These are phyloP conservation scores for Plagodis dolabraria DNA, from an alignment of 2,888 invertebrate species.

Conservation along the genomic window DNA sequence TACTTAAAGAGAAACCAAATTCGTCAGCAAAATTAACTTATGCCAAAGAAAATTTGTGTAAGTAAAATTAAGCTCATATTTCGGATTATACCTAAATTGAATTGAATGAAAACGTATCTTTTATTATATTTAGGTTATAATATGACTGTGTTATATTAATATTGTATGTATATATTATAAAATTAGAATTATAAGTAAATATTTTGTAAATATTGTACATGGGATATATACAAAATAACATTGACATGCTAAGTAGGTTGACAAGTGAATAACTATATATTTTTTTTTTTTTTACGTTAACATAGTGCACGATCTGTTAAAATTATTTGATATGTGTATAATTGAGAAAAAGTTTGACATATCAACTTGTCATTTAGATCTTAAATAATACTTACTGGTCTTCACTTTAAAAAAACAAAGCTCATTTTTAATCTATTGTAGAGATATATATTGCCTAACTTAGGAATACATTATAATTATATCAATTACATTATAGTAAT, in stretches of 20 bases:
- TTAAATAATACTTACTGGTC: too few relatives aligned
- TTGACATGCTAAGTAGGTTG: not conserved
- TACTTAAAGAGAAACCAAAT: too few relatives aligned
- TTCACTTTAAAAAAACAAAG: too few relatives aligned
- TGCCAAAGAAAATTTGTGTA: too few relatives aligned
- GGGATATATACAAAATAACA: not conserved
- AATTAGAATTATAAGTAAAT: slow-evolving; percentile 2
- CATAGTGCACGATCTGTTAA: too few relatives aligned
- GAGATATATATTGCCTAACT: slow-evolving; percentile 1
- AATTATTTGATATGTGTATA: too few relatives aligned
- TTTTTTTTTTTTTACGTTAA: too few relatives aligned
- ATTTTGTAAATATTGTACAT: slow-evolving; percentile 13
- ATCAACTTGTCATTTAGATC: slow-evolving; percentile 7
- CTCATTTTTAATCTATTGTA: not conserved
- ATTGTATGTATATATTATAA: slow-evolving; percentile 17
- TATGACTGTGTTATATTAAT: not conserved
- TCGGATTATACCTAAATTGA: too few relatives aligned
- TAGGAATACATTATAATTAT: slow-evolving; percentile 8
- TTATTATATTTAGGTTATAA: too few relatives aligned
- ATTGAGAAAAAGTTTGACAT: slow-evolving; percentile 5
- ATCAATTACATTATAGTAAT: not conserved
- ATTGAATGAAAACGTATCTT: too few relatives aligned
- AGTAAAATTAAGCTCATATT: too few relatives aligned
- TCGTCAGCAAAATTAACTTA: too few relatives aligned
- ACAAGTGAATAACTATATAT: not conserved